These are phyloP conservation scores for Cryptocheilus praepositus DNA, from an alignment of 2,888 invertebrate species.

Conservation along the genomic window DNA sequence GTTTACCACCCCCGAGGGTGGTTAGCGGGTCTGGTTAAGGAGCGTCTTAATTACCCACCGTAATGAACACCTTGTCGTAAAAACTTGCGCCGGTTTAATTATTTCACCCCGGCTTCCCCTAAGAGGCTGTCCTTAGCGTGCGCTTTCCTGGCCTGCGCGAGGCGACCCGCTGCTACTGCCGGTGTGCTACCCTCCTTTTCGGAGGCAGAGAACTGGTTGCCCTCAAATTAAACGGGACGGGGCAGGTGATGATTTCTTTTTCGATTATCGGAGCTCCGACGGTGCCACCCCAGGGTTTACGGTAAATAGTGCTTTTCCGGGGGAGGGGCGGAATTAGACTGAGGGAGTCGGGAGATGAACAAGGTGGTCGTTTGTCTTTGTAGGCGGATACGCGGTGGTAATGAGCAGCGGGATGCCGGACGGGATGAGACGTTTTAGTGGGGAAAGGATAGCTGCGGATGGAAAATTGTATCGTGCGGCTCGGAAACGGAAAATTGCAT, in stretches of 20 bases:
- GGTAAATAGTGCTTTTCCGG: neutral
- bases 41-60: slow-evolving; percentile 75
- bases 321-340: slow-evolving; percentile 19
- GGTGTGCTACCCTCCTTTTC: slow-evolving; percentile 46
- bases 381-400: too few species aligned
- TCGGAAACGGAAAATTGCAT: too few species aligned
- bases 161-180: too few species aligned
- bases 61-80: slow-evolving; percentile 76
- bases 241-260: slow-evolving; percentile 31
- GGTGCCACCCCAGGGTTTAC: neutral
- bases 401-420: too few species aligned
- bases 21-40: slow-evolving; percentile 74
- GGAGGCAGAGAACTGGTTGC: slow-evolving; percentile 26
- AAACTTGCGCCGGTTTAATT: slow-evolving; percentile 74
- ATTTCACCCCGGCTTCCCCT: slow-evolving; percentile 60
- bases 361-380: too few species aligned
- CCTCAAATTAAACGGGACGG: slow-evolving; percentile 39
- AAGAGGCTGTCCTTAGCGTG: neutral
- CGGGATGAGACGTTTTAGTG: too few species aligned
- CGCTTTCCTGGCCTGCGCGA: too few species aligned
- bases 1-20: slow-evolving; percentile 73
- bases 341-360: slow-evolving; percentile 16
- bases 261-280: slow-evolving; percentile 13
- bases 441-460: too few species aligned
- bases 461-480: too few species aligned